A percentile compares a stretch with the other conserved stretches of the same genome.
phyloP scores from a whole-genome alignment of 2,888 invertebrate genomes.

The Dichetophora obliterata region DNA sequence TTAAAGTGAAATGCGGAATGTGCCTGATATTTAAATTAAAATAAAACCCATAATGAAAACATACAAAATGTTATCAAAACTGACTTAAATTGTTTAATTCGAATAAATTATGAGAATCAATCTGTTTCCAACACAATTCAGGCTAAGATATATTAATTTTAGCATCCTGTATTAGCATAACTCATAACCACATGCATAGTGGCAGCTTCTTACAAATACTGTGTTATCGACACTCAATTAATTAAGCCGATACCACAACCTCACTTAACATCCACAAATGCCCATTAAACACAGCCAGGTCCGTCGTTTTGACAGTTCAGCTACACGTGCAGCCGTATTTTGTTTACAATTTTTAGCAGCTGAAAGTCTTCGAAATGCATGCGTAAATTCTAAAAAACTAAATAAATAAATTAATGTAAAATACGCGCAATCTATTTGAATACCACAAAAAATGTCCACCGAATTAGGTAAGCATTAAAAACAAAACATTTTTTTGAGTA shows the following conservation, averaged over 20 bases:
- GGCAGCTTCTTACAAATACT: background rate
- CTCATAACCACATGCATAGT: too few species aligned
- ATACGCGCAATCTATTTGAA: background rate
- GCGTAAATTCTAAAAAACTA: constrained; percentile 20
- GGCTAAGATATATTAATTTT: too few species aligned
- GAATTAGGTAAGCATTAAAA: constrained; percentile 47
- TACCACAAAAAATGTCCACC: constrained; percentile 46
- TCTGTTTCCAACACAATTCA: too few species aligned
- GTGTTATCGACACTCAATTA: background rate
- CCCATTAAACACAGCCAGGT: background rate
- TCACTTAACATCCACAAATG: background rate
- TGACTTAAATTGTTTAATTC: too few species aligned
- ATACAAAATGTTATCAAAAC: too few species aligned
- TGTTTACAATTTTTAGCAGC: constrained; percentile 46
- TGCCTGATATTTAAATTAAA: too few species aligned
- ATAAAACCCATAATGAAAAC: too few species aligned
- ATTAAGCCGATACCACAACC: background rate
- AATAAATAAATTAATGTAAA: constrained; percentile 24
- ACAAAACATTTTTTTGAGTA: too few species aligned
- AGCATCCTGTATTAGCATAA: too few species aligned
- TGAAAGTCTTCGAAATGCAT: background rate
- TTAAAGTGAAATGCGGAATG: too few species aligned
- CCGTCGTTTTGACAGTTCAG: constrained; percentile 4
- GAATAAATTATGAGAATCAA: too few species aligned
- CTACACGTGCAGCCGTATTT: constrained; percentile 38